Conservation (phyloP, 2,888 invertebrate genomes). For the Trissolcus japonicus region DNA sequence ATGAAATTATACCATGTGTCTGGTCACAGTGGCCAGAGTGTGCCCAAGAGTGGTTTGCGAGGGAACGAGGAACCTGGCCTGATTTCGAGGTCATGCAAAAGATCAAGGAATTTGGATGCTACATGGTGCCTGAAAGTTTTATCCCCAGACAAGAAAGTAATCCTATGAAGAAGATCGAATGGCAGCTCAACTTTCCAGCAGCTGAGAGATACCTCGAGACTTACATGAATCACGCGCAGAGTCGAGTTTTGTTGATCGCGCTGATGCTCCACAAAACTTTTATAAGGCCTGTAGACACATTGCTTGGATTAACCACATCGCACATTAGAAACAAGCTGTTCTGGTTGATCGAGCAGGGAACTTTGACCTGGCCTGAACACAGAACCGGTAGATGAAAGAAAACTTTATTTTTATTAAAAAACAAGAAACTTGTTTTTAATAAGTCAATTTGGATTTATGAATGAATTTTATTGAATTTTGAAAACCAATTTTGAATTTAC, state of each 20-base stretch:
- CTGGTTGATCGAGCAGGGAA: slow-evolving; percentile 85
- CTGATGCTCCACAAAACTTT: slow-evolving; percentile 85
- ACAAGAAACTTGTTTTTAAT: neutral
- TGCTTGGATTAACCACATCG: slow-evolving; percentile 82
- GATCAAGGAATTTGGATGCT: slow-evolving; percentile 82
- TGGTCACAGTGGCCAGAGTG: slow-evolving; percentile 84
- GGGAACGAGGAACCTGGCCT: slow-evolving; percentile 83
- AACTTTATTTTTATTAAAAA: neutral
- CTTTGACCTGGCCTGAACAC: slow-evolving; percentile 85
- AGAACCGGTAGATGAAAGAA: slow-evolving; percentile 78
- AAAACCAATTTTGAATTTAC: neutral
- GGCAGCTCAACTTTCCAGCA: slow-evolving; percentile 87
- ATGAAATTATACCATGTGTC: slow-evolving; percentile 85
- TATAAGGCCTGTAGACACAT: slow-evolving; percentile 81
- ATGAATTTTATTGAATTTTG: neutral
- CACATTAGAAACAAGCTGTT: slow-evolving; percentile 86
- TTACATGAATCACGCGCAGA: slow-evolving; percentile 83
- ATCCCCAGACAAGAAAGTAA: slow-evolving; percentile 79
- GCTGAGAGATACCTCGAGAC: slow-evolving; percentile 87
- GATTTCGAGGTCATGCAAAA: slow-evolving; percentile 82
- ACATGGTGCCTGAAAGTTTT: slow-evolving; percentile 84
- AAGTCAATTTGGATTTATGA: neutral
- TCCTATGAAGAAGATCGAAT: slow-evolving; percentile 82
- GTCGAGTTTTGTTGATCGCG: slow-evolving; percentile 83
- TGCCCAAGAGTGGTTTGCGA: slow-evolving; percentile 82